Conservation (phyloP, 2,797 vertebrate genomes). For the Chelon auratus region DNA sequence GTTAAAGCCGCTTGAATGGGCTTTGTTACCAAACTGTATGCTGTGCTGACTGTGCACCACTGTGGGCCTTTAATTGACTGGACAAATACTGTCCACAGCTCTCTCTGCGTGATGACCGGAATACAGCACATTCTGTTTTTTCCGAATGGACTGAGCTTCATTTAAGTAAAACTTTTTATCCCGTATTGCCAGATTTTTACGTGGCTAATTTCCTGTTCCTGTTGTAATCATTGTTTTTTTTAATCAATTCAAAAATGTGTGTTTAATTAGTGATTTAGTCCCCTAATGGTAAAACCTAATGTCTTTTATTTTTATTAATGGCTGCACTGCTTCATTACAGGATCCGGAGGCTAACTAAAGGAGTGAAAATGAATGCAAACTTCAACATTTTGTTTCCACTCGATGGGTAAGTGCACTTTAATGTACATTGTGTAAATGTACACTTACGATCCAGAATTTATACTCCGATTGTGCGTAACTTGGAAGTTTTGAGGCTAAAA, state of each 20-base stretch:
- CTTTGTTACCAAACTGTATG: slow-evolving; percentile 28
- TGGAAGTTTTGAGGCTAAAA: slow-evolving; percentile 5
- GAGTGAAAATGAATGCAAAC: background rate
- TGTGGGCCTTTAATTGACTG: slow-evolving; percentile 24
- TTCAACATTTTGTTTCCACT: background rate
- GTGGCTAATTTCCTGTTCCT: no score
- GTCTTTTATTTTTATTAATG: background rate
- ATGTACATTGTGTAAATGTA: background rate
- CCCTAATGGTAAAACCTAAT: background rate
- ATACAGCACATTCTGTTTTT: background rate
- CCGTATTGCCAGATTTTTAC: no score
- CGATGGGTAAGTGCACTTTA: background rate
- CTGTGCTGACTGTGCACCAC: slow-evolving; percentile 26
- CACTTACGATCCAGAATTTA: background rate
- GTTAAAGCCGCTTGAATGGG: slow-evolving; percentile 67
- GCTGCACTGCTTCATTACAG: background rate
- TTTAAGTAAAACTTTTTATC: no score
- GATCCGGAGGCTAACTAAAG: background rate
- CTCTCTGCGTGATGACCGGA: slow-evolving; percentile 8
- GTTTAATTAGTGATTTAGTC: no score
- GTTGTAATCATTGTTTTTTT: no score
- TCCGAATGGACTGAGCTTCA: no score
- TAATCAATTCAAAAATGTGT: no score
- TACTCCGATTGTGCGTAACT: background rate
- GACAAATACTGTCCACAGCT: slow-evolving; percentile 13